These are phyloP conservation scores for Novumbra hubbsi DNA, from an alignment of 2,797 vertebrate species.

Conservation along the genomic window DNA sequence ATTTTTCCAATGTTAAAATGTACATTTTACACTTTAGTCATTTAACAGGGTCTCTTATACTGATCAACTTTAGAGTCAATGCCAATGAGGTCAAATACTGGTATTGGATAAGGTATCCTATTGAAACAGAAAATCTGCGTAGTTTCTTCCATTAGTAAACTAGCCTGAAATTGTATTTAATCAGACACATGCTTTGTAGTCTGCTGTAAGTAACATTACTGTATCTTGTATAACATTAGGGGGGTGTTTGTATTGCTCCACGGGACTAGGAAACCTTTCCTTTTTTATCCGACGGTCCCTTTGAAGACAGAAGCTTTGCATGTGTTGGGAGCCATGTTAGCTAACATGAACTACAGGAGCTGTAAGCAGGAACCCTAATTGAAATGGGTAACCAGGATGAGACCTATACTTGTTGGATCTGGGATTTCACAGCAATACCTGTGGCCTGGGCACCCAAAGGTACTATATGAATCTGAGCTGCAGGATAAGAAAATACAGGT, in stretches of 20 bases:
- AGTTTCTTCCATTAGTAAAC: neutral
- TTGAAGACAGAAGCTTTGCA: neutral
- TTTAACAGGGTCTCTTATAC: no score
- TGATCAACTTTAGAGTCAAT: no score
- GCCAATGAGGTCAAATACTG: no score
- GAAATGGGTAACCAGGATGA: neutral
- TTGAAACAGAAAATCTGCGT: neutral
- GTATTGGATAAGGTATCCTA: neutral
- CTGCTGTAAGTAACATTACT: neutral
- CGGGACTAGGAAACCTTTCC: slow-evolving; percentile 6
- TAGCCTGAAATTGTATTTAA: no score
- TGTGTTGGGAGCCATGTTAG: slow-evolving; percentile 10
- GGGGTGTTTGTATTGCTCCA: neutral
- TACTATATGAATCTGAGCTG: neutral
- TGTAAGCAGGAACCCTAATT: neutral
- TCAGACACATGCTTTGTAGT: neutral
- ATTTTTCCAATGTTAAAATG: no score
- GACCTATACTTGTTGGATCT: neutral
- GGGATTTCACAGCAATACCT: neutral
- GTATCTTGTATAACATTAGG: slow-evolving; percentile 5
- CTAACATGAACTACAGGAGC: neutral
- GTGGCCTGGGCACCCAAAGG: neutral
- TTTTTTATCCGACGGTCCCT: neutral
- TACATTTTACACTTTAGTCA: no score
- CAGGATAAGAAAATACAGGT: neutral